Evolutionary conservation across 1,140 invertebrate genomes (phyloP).

Genomic region (Ostrea edulis): DNA sequence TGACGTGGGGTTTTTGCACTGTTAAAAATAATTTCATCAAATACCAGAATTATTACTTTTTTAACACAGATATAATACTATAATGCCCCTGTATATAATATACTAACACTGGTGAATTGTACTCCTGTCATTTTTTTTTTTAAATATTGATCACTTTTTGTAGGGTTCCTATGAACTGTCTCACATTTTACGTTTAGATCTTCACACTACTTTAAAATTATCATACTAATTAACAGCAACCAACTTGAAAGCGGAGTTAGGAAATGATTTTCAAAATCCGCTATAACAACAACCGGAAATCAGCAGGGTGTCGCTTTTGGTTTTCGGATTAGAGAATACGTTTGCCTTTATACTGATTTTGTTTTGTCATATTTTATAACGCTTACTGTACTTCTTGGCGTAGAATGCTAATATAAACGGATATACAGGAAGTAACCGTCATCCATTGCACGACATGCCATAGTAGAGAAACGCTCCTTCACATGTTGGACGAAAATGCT

Average conservation of each 20-base stretch:
- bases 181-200: slow-evolving; percentile 21
- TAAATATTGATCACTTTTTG: slow-evolving; percentile 15
- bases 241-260: neutral
- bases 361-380: slow-evolving; percentile 35
- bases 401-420: neutral
- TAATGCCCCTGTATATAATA: slow-evolving; percentile 6
- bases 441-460: neutral
- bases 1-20: slow-evolving; percentile 37
- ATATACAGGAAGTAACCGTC: neutral
- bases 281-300: slow-evolving; percentile 19
- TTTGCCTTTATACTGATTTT: neutral
- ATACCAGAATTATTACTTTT: slow-evolving; percentile 2
- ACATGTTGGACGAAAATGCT: slow-evolving; percentile 27
- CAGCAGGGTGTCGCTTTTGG: slow-evolving; percentile 3
- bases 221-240: slow-evolving; percentile 1
- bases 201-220: slow-evolving; percentile 20
- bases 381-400: slow-evolving; percentile 13
- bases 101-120: slow-evolving; percentile 35
- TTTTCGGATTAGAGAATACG: slow-evolving; percentile 16
- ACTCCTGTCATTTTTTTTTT: slow-evolving; percentile 23
- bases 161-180: neutral
- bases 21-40: neutral
- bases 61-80: slow-evolving; percentile 8
- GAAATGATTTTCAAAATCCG: neutral
- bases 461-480: neutral